Evolutionary conservation across 2,888 invertebrate genomes (phyloP).

Genomic region (Erpobdella octoculata): DNA sequence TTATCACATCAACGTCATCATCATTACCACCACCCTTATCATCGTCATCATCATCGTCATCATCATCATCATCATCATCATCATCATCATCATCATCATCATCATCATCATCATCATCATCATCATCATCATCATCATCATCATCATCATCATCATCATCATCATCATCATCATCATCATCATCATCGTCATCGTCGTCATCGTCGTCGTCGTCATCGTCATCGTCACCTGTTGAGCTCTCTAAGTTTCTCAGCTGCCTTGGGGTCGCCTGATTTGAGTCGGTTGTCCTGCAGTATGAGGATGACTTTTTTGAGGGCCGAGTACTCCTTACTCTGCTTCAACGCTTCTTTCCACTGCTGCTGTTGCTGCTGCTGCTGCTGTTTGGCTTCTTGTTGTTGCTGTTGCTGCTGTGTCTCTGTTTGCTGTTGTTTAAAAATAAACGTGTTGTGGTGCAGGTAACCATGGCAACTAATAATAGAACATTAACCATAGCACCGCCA

Average conservation of each 20-base stretch:
- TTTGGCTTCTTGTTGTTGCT: background rate
- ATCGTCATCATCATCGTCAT: too few species aligned
- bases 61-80: too few species aligned
- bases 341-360: conserved; percentile 17
- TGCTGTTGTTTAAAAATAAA: background rate
- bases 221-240: conserved; percentile 21
- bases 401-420: background rate
- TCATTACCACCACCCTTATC: too few species aligned
- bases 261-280: conserved; percentile 17
- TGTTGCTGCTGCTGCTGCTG: conserved; percentile 12
- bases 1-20: too few species aligned
- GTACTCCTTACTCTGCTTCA: conserved; percentile 21
- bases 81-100: too few species aligned
- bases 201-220: too few species aligned
- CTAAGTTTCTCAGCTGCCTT: conserved; percentile 19
- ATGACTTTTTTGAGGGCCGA: conserved; percentile 21
- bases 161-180: too few species aligned
- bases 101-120: too few species aligned
- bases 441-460: background rate
- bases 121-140: too few species aligned
- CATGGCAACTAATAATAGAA: background rate
- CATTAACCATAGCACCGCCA: background rate
- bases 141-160: too few species aligned
- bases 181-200: too few species aligned
- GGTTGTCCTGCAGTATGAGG: conserved; percentile 26